A percentile compares a stretch with the other conserved stretches of the same genome.
Conservation (phyloP, 1,140 invertebrate genomes). For the Hestina assimilis region DNA sequence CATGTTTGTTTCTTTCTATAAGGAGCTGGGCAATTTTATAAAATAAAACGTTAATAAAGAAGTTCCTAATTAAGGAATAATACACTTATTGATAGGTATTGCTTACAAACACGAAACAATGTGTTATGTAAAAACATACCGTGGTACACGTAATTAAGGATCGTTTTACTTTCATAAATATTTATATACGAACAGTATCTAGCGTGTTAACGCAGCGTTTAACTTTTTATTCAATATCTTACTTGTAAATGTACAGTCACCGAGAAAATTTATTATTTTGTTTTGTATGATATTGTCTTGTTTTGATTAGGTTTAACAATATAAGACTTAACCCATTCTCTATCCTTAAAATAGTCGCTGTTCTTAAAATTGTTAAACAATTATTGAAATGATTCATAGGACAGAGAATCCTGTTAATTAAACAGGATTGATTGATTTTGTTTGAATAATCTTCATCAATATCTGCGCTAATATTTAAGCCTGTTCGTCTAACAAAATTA, state of each 20-base stretch:
- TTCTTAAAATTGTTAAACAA: too few relatives aligned
- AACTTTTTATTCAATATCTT: constrained; percentile 21
- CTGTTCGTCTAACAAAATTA: too few relatives aligned
- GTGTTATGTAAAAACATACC: constrained; percentile 32
- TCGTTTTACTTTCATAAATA: constrained; percentile 63
- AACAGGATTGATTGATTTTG: too few relatives aligned
- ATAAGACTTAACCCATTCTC: too few relatives aligned
- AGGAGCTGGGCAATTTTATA: background rate
- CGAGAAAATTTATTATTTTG: background rate
- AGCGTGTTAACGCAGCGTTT: constrained; percentile 45
- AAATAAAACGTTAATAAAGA: background rate
- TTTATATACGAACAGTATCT: constrained; percentile 52
- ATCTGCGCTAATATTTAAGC: too few relatives aligned
- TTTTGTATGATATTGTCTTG: too few relatives aligned
- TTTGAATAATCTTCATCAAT: too few relatives aligned
- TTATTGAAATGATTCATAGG: too few relatives aligned
- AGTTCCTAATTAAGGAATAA: constrained; percentile 18
- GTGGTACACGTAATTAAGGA: constrained; percentile 54
- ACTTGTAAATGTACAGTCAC: background rate
- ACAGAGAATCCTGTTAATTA: too few relatives aligned
- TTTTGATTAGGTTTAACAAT: too few relatives aligned
- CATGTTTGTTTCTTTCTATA: background rate
- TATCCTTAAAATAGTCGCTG: too few relatives aligned
- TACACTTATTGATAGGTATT: constrained; percentile 23
- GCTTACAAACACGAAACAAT: constrained; percentile 23